A percentile compares a stretch with the other conserved stretches of the same genome.
Evolutionary conservation across 2,113 vertebrate genomes (phyloP).

Genomic region (Corvus cornix): DNA sequence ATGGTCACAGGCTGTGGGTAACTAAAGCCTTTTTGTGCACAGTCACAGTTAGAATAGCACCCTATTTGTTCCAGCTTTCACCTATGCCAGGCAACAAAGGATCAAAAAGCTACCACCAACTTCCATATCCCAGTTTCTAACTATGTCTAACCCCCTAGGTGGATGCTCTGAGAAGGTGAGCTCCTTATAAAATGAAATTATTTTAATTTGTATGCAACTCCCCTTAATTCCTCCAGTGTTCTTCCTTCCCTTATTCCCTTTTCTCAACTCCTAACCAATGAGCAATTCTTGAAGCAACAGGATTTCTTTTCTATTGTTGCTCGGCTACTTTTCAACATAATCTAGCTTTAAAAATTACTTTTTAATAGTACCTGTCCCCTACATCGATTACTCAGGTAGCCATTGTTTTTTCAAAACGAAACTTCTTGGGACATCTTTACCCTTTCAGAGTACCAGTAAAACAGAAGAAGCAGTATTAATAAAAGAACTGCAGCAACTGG

Average conservation of each 20-base stretch:
- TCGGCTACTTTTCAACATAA: not conserved
- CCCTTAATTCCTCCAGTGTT: not conserved
- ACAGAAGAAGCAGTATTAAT: not conserved
- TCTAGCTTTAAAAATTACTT: not conserved
- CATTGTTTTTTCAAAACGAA: not conserved
- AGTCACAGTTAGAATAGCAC: not conserved
- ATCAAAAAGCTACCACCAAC: not conserved
- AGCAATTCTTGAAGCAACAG: not conserved
- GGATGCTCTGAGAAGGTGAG: not conserved
- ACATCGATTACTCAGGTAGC: not conserved
- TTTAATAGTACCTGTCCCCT: not conserved
- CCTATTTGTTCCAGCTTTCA: not conserved
- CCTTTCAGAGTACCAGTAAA: not conserved
- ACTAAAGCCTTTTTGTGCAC: not conserved
- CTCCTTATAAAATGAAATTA: not conserved
- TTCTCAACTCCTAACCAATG: not conserved
- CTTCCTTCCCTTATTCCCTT: not conserved
- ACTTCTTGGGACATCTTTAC: not conserved
- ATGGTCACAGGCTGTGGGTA: fast-evolving
- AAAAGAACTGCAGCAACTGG: not conserved
- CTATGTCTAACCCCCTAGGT: not conserved
- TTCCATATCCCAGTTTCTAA: not conserved
- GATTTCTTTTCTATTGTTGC: not conserved
- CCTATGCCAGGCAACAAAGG: not conserved
- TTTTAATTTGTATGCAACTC: not conserved